phyloP scores from a whole-genome alignment of 2,797 vertebrate species.

The Telmatherina bonti region DNA sequence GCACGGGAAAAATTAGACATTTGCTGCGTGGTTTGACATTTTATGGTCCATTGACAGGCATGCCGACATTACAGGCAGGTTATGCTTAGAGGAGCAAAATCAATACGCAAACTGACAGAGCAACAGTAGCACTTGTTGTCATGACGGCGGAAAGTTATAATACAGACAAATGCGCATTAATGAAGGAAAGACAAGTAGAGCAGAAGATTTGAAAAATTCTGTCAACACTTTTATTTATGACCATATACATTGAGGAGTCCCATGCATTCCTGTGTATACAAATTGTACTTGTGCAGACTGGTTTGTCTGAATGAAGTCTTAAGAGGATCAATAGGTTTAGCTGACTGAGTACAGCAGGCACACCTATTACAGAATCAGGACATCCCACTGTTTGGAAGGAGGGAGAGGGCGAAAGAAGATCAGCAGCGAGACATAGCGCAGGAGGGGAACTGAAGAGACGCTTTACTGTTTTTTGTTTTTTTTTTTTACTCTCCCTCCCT shows the following conservation, averaged over 20 bases:
- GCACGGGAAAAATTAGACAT: constrained; percentile 20
- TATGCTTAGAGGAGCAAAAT: constrained; percentile 47
- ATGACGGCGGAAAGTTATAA: constrained; percentile 37
- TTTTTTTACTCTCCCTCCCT: constrained; percentile 5
- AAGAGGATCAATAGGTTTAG: constrained; percentile 82
- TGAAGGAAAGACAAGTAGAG: constrained; percentile 26
- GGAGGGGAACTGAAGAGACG: constrained; percentile 53
- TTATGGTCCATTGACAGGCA: constrained; percentile 44
- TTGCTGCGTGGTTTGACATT: constrained; percentile 44
- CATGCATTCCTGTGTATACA: constrained; percentile 13
- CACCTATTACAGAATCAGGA: constrained; percentile 79
- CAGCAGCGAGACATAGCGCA: constrained; percentile 54
- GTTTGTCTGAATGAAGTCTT: constrained; percentile 68
- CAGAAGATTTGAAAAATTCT: constrained; percentile 42
- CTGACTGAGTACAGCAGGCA: constrained; percentile 69
- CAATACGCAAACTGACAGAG: constrained; percentile 40
- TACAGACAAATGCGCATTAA: constrained; percentile 16
- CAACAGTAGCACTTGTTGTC: constrained; percentile 33
- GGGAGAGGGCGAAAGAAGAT: constrained; percentile 24
- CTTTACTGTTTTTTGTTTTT: constrained; percentile 29
- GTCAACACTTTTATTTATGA: constrained; percentile 36
- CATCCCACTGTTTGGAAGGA: constrained; percentile 76
- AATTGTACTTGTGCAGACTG: constrained; percentile 51
- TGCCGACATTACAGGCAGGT: constrained; percentile 38
- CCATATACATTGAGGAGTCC: constrained; percentile 4